Evolutionary conservation across 2,797 vertebrate species (phyloP).

Genomic region (Nannoperca australis): DNA sequence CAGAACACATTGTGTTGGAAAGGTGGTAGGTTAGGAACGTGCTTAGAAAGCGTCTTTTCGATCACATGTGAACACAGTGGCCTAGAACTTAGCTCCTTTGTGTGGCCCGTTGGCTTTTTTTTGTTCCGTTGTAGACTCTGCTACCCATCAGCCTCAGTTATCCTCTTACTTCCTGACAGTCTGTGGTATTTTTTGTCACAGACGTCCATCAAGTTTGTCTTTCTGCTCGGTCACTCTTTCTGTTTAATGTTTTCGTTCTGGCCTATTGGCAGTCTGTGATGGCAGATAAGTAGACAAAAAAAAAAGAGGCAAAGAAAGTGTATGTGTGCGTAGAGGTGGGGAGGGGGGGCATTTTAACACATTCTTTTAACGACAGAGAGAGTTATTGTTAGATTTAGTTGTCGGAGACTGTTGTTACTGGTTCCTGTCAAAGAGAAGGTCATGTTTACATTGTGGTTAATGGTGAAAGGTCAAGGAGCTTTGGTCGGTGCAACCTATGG

Average conservation of each 20-base stretch:
- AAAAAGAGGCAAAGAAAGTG: conserved; percentile 45
- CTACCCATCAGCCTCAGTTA: conserved; percentile 70
- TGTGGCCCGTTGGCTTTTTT: conserved; percentile 64
- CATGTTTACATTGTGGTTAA: conserved; percentile 79
- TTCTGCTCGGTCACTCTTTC: conserved; percentile 70
- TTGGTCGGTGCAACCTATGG: conserved; percentile 94
- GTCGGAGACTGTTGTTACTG: conserved; percentile 67
- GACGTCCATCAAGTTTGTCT: conserved; percentile 60
- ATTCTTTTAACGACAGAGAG: conserved; percentile 67
- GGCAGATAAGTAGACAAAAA: conserved; percentile 51
- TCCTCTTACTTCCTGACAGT: conserved; percentile 63
- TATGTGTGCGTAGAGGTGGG: conserved; percentile 39
- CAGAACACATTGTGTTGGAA: conserved; percentile 65
- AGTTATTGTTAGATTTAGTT: conserved; percentile 79
- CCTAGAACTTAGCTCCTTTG: conserved; percentile 82
- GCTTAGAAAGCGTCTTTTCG: conserved; percentile 71
- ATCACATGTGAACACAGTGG: conserved; percentile 77
- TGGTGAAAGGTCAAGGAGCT: conserved; percentile 69
- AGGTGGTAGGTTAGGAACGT: conserved; percentile 76
- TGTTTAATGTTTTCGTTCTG: conserved; percentile 76
- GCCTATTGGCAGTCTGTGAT: conserved; percentile 60
- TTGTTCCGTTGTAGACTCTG: conserved; percentile 62
- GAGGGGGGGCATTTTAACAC: conserved; percentile 48
- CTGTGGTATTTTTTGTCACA: conserved; percentile 77
- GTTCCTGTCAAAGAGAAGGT: conserved; percentile 76